Percentiles rank a stretch among this genome's conserved stretches.
These are phyloP conservation scores for Calliopsis andreniformis DNA, from an alignment of 1,140 invertebrate species.

Conservation along the genomic window DNA sequence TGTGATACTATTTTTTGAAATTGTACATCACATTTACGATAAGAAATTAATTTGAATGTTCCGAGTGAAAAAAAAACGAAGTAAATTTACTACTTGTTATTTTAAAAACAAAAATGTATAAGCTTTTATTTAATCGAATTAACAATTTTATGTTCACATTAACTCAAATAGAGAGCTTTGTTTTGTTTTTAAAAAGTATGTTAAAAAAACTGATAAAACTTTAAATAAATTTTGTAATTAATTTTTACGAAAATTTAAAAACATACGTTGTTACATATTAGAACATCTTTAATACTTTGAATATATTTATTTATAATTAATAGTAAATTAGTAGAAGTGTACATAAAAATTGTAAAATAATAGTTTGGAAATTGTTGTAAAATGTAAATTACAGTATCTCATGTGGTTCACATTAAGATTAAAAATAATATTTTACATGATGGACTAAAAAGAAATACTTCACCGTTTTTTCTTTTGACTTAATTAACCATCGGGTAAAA, in stretches of 20 bases:
- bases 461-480: conserved; percentile 34
- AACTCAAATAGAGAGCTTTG: conserved; percentile 14
- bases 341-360: conserved; percentile 71
- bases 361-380: conserved; percentile 56
- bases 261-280: conserved; percentile 21
- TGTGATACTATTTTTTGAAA: conserved; percentile 57
- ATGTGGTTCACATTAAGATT: conserved; percentile 31
- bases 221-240: conserved; percentile 14
- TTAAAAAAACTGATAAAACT: background rate
- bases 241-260: conserved; percentile 15
- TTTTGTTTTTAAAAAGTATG: background rate
- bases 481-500: conserved; percentile 31
- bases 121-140: conserved; percentile 3
- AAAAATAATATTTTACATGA: conserved; percentile 56
- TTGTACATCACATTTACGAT: conserved; percentile 19
- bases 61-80: too few species aligned
- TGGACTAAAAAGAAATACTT: conserved; percentile 31
- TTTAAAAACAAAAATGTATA: background rate
- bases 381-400: conserved; percentile 56
- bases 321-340: conserved; percentile 68
- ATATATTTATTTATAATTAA: conserved; percentile 71
- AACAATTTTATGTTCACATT: conserved; percentile 6
- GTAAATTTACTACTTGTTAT: conserved; percentile 35
- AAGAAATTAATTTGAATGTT: too few species aligned
- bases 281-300: conserved; percentile 46